Conservation (phyloP, 2,797 vertebrate genomes). For the Diglossa cyanea region DNA sequence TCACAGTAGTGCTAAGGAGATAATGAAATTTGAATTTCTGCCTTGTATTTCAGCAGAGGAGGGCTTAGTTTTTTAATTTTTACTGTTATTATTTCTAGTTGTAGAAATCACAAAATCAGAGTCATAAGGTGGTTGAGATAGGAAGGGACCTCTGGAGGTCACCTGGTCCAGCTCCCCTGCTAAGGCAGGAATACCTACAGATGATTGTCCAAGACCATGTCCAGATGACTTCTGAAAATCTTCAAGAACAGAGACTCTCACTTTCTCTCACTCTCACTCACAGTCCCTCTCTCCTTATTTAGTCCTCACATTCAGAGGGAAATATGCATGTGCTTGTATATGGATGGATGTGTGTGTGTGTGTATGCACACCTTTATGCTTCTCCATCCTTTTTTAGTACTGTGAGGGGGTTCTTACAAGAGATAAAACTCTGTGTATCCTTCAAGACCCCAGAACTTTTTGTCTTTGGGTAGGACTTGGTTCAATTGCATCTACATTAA, state of each 20-base stretch:
- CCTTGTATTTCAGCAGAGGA: not conserved
- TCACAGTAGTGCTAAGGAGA: not conserved
- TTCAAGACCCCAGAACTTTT: not conserved
- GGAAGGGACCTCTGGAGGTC: not conserved
- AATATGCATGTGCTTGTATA: not conserved
- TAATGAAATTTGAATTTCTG: not conserved
- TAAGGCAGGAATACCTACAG: not conserved
- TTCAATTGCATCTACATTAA: not conserved
- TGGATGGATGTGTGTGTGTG: not conserved
- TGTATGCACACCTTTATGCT: not conserved
- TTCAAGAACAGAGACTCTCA: not conserved
- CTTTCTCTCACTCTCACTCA: not conserved
- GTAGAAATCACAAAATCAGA: not conserved
- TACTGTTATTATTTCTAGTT: not conserved
- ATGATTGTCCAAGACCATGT: not conserved
- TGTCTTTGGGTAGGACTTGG: not conserved
- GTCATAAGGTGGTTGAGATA: not conserved
- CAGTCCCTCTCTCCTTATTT: not conserved
- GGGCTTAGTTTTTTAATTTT: not conserved
- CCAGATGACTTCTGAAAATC: not conserved
- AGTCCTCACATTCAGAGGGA: not conserved
- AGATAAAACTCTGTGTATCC: not conserved
- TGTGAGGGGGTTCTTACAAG: fast-evolving
- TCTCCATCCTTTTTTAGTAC: not conserved
- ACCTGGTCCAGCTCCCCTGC: not conserved